Conservation (phyloP, 2,888 invertebrate species). For the Macropis europaea region DNA sequence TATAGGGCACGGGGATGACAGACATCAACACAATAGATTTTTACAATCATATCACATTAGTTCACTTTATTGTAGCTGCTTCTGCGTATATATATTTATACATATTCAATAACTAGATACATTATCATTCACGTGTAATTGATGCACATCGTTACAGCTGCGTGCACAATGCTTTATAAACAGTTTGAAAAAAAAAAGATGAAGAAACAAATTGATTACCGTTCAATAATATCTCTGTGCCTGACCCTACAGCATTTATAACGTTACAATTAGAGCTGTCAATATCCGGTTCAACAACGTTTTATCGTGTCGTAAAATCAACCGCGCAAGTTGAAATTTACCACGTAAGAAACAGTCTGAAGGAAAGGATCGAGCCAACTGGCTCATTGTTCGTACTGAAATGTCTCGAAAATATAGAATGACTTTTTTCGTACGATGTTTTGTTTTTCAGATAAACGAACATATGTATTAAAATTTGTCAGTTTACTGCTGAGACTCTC, state of each 20-base stretch:
- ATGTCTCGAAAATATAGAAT: neutral
- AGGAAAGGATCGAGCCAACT: neutral
- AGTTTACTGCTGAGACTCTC: too few relatives aligned
- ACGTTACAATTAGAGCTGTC: slow-evolving; percentile 39
- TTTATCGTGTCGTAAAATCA: neutral
- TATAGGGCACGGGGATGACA: neutral
- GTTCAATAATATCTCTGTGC: slow-evolving; percentile 31
- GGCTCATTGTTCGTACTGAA: neutral
- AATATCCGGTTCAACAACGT: slow-evolving; percentile 15
- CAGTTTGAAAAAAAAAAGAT: slow-evolving; percentile 41
- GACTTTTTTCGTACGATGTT: too few relatives aligned
- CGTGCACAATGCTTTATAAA: slow-evolving; percentile 49
- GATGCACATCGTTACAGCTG: slow-evolving; percentile 34
- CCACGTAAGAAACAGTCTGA: neutral
- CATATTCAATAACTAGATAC: slow-evolving; percentile 50
- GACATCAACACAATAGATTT: neutral
- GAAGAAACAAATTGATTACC: slow-evolving; percentile 32
- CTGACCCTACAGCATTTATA: slow-evolving; percentile 29
- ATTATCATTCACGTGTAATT: slow-evolving; percentile 31
- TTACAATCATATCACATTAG: slow-evolving; percentile 57
- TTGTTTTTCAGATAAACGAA: too few relatives aligned
- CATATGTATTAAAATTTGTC: too few relatives aligned
- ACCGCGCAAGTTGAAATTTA: neutral
- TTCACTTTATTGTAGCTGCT: slow-evolving; percentile 65
- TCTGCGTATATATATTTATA: slow-evolving; percentile 57